Conservation (phyloP, 2,888 invertebrate species). For the Deilephila porcellus region DNA sequence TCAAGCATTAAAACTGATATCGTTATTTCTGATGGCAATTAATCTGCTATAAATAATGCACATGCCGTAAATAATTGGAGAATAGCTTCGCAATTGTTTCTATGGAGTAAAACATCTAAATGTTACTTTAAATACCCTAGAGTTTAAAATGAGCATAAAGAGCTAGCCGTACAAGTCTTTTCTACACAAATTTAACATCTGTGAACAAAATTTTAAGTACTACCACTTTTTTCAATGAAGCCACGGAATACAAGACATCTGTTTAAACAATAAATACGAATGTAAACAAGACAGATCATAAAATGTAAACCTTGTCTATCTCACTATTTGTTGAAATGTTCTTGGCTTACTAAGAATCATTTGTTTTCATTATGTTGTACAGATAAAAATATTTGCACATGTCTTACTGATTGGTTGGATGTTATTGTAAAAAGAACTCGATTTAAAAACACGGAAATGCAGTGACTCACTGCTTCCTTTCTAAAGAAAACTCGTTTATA, state of each 20-base stretch:
- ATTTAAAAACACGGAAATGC: not conserved
- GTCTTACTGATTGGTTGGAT: not conserved
- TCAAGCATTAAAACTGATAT: no score
- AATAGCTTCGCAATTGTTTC: no score
- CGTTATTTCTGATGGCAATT: no score
- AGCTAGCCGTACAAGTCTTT: no score
- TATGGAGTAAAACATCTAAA: no score
- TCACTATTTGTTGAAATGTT: not conserved
- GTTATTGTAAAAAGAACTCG: not conserved
- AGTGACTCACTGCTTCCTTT: conserved; percentile 1
- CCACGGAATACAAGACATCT: conserved; percentile 4
- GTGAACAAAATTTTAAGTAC: not conserved
- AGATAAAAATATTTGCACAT: not conserved
- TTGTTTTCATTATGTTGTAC: not conserved
- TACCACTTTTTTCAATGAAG: conserved; percentile 2
- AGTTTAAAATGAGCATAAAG: no score
- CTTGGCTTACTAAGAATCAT: not conserved
- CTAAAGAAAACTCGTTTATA: conserved; percentile 1
- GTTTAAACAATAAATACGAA: conserved; percentile 8
- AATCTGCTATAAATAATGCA: no score
- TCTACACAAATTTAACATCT: no score
- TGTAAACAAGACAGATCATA: conserved; percentile 2
- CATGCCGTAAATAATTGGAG: no score
- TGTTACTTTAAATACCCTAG: no score
- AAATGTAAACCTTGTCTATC: not conserved